A percentile compares a stretch with the other conserved stretches of the same genome.
phyloP scores from a whole-genome alignment of 1,140 invertebrate species.

The Drosophila takahashii region DNA sequence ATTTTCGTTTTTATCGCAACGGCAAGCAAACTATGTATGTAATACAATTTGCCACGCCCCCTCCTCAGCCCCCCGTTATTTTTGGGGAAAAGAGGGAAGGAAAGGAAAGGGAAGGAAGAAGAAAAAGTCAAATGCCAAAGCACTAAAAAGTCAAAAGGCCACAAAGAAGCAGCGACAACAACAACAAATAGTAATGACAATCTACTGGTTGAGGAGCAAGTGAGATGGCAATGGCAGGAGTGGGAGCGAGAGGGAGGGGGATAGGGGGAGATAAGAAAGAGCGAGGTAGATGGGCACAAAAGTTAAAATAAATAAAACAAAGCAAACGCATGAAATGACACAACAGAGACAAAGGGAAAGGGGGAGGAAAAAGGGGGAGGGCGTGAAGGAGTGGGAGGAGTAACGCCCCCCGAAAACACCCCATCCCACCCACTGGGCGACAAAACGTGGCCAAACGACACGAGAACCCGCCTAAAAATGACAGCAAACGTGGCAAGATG shows the following conservation, averaged over 20 bases:
- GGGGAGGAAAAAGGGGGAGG: background rate
- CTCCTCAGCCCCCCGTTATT: background rate
- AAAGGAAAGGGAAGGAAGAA: constrained; percentile 9
- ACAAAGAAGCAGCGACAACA: constrained; percentile 36
- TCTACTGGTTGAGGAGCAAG: constrained; percentile 6
- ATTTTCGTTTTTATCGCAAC: constrained; percentile 68
- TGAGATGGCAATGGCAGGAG: background rate
- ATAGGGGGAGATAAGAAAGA: background rate
- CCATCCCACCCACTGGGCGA: constrained; percentile 19
- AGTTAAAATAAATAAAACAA: constrained; percentile 79
- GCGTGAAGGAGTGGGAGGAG: background rate
- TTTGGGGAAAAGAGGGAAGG: background rate
- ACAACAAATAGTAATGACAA: constrained; percentile 71
- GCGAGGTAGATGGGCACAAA: constrained; percentile 60
- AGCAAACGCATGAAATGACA: constrained; percentile 71
- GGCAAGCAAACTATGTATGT: constrained; percentile 72
- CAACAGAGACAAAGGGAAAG: constrained; percentile 43
- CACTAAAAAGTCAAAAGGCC: constrained; percentile 80
- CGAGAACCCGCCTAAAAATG: constrained; percentile 50
- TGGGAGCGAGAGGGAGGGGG: background rate
- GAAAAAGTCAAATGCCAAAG: constrained; percentile 70
- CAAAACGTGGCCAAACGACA: constrained; percentile 58
- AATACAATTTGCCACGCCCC: constrained; percentile 55
- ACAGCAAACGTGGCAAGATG: constrained; percentile 54
- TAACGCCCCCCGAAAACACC: constrained; percentile 4